phyloP scores from a whole-genome alignment of 2,113 vertebrate species.

The Pelecanoides urinatrix region DNA sequence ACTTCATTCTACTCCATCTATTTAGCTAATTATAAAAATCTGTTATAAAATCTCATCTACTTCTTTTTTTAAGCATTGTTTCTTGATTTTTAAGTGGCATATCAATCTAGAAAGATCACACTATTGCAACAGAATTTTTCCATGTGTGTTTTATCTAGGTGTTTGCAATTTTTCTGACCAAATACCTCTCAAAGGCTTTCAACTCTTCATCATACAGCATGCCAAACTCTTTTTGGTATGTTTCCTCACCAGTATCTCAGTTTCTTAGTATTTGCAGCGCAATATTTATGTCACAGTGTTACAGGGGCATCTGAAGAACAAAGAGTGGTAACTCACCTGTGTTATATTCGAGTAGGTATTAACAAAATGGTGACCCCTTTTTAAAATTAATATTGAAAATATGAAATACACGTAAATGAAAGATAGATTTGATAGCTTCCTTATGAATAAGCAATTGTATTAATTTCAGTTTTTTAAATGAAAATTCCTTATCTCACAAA shows the following conservation, averaged over 20 bases:
- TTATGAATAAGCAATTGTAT: background rate
- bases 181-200: background rate
- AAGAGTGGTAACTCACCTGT: background rate
- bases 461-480: background rate
- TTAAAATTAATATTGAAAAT: background rate
- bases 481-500: background rate
- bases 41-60: background rate
- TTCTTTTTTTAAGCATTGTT: background rate
- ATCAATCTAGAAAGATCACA: background rate
- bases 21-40: background rate
- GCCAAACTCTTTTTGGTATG: background rate
- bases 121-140: background rate
- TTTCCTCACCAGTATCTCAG: background rate
- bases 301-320: background rate
- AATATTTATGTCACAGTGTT: background rate
- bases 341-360: background rate
- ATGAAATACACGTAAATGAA: background rate
- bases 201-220: background rate
- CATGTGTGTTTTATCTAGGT: background rate
- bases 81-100: background rate
- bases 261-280: background rate
- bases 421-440: background rate
- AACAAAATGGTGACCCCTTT: background rate
- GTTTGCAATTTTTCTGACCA: background rate
- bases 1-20: background rate